Evolutionary conservation across 2,797 vertebrate genomes (phyloP).

Genomic region (Microhierax caerulescens): DNA sequence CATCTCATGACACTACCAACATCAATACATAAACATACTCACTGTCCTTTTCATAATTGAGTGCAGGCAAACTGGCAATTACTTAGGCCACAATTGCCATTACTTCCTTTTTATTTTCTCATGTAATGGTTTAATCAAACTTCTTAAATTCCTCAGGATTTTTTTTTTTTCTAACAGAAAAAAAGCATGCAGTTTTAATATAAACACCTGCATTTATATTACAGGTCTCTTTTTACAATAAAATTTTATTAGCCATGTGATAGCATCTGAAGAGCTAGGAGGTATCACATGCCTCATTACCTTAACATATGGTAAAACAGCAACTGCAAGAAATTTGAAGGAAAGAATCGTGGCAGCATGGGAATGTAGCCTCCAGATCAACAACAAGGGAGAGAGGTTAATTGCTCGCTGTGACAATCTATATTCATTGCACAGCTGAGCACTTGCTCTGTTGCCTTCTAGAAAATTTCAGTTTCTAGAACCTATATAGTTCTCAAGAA

Average conservation of each 20-base stretch:
- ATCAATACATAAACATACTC: background rate
- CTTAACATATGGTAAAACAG: conserved; percentile 1
- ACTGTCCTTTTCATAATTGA: background rate
- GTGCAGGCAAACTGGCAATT: background rate
- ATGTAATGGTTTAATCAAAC: background rate
- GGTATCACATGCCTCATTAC: background rate
- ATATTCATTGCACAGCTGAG: background rate
- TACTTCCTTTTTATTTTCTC: background rate
- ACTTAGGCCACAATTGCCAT: background rate
- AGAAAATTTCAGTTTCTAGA: background rate
- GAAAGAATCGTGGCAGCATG: background rate
- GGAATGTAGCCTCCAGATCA: background rate
- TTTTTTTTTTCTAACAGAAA: background rate
- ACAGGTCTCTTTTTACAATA: background rate
- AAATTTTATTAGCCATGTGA: conserved; percentile 3
- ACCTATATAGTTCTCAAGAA: background rate
- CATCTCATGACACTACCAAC: background rate
- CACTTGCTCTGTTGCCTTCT: background rate
- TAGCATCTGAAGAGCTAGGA: background rate
- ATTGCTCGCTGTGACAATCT: background rate
- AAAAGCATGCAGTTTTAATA: background rate
- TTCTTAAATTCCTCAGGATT: background rate
- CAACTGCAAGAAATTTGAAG: background rate
- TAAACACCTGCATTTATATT: background rate
- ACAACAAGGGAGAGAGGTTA: background rate